A percentile compares a stretch with the other conserved stretches of the same genome.
phyloP scores from a whole-genome alignment of 2,888 invertebrate species.

The Pachliopta kotzebuea region DNA sequence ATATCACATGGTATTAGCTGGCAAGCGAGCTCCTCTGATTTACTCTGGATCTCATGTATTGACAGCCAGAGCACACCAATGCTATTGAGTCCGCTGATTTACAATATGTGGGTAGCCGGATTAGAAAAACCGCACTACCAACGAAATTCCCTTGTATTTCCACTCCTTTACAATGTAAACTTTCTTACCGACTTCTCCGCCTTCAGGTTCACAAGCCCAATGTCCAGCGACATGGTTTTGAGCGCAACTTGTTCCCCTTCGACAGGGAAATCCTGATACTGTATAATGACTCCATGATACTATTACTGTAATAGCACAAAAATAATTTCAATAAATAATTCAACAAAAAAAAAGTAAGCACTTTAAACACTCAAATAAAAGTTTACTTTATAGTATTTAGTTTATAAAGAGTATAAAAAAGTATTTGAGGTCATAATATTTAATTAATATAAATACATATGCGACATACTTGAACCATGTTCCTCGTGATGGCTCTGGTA shows the following conservation, averaged over 20 bases:
- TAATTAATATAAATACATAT: slow-evolving; percentile 3
- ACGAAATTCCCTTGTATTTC: background rate
- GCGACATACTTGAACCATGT: slow-evolving; percentile 50
- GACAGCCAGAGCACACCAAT: background rate
- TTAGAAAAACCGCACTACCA: background rate
- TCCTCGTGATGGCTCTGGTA: slow-evolving; percentile 45
- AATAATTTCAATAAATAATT: too few relatives aligned
- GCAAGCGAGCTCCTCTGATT: too few relatives aligned
- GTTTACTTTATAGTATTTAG: too few relatives aligned
- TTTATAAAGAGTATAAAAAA: too few relatives aligned
- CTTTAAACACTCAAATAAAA: too few relatives aligned
- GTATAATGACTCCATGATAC: slow-evolving; percentile 88
- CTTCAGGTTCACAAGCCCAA: slow-evolving; percentile 91
- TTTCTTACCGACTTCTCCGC: slow-evolving; percentile 66
- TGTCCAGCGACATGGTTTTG: slow-evolving; percentile 89
- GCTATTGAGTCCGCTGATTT: background rate
- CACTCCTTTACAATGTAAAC: background rate
- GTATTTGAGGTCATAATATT: too few relatives aligned
- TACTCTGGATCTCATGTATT: too few relatives aligned
- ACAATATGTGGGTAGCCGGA: background rate
- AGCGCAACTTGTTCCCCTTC: slow-evolving; percentile 84
- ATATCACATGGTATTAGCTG: too few relatives aligned
- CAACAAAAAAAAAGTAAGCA: too few relatives aligned
- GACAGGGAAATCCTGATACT: slow-evolving; percentile 90
- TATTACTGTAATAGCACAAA: slow-evolving; percentile 46